These are phyloP conservation scores for Hesperophylax magnus DNA, from an alignment of 1,140 invertebrate genomes.

Conservation along the genomic window DNA sequence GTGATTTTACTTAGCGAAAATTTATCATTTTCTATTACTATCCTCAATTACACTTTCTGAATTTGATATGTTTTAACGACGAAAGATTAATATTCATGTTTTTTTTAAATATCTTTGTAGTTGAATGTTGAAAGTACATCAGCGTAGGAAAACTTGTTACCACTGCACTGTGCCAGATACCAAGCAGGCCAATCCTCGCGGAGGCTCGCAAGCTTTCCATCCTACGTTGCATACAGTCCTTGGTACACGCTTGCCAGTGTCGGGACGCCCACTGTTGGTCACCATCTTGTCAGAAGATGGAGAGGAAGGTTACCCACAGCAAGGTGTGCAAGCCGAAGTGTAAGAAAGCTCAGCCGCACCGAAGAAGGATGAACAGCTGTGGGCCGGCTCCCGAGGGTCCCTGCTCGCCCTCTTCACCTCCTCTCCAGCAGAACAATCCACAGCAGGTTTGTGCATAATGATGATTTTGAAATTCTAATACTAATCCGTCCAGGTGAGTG, in stretches of 20 bases:
- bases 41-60: too few species aligned
- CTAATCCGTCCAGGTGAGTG: constrained; percentile 61
- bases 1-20: too few species aligned
- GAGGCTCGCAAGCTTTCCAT: constrained; percentile 95
- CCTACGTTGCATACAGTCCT: constrained; percentile 96
- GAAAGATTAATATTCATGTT: too few species aligned
- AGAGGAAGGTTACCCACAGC: constrained; percentile 96
- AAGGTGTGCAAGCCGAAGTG: constrained; percentile 96
- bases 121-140: too few species aligned
- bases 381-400: constrained; percentile 66
- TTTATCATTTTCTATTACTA: too few species aligned
- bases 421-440: constrained; percentile 67
- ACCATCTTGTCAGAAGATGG: constrained; percentile 98
- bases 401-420: constrained; percentile 64
- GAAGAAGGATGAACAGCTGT: constrained; percentile 89
- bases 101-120: too few species aligned
- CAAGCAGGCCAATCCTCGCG: constrained; percentile 89
- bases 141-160: too few species aligned
- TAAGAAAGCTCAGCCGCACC: constrained; percentile 88
- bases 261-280: constrained; percentile 98
- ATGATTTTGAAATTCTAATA: constrained; percentile 46
- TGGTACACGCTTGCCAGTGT: constrained; percentile 98
- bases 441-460: constrained; percentile 54
- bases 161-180: too few species aligned
- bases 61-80: too few species aligned